A percentile compares a stretch with the other conserved stretches of the same genome.
These are phyloP conservation scores for Tipula vernalis DNA, from an alignment of 2,888 invertebrate species.

Conservation along the genomic window DNA sequence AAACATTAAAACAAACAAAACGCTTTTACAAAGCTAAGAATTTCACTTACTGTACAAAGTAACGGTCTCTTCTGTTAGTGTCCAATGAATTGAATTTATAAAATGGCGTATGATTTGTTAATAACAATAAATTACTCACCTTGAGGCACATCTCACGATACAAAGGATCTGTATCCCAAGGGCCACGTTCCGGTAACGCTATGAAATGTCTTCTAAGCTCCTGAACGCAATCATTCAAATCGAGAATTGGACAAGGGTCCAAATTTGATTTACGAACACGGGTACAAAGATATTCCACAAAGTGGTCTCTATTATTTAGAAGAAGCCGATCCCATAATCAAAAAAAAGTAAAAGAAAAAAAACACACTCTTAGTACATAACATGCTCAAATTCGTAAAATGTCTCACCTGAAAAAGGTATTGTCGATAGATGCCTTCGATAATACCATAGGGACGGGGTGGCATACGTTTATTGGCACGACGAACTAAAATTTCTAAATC, in stretches of 20 bases:
- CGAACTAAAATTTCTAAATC: constrained; percentile 72
- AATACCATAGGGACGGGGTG: constrained; percentile 64
- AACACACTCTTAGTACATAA: constrained; percentile 11
- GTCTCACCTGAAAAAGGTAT: constrained; percentile 47
- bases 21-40: background rate
- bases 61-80: background rate
- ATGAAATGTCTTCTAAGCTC: constrained; percentile 76
- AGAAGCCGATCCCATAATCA: constrained; percentile 28
- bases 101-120: background rate
- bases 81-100: background rate
- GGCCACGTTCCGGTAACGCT: constrained; percentile 67
- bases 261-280: constrained; percentile 69
- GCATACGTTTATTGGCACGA: constrained; percentile 58
- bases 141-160: constrained; percentile 75
- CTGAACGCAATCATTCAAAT: constrained; percentile 73
- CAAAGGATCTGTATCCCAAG: constrained; percentile 71
- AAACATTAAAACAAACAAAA: background rate
- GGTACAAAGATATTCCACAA: constrained; percentile 88
- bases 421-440: constrained; percentile 51
- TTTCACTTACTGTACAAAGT: background rate
- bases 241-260: constrained; percentile 83
- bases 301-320: constrained; percentile 61
- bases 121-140: constrained; percentile 38
- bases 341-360: constrained; percentile 20
- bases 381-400: constrained; percentile 13